Conservation (phyloP, 2,797 vertebrate species). For the Notolabrus celidotus region DNA sequence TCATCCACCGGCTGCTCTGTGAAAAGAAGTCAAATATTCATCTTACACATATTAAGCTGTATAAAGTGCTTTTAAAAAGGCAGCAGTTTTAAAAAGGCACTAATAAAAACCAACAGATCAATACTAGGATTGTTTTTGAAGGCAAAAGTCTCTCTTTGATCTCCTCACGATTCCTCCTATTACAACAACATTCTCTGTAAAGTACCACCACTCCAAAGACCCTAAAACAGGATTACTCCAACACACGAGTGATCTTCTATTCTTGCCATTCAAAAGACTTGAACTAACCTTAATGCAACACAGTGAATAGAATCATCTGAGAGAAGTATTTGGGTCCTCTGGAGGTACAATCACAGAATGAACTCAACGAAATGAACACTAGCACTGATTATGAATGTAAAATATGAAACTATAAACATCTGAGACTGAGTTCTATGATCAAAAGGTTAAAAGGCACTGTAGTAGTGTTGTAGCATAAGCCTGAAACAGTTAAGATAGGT, state of each 20-base stretch:
- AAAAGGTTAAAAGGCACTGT: conserved; percentile 77
- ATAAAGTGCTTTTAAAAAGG: conserved; percentile 85
- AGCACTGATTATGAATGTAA: conserved; percentile 52
- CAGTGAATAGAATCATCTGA: conserved; percentile 43
- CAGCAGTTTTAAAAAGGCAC: conserved; percentile 85
- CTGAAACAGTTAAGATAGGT: conserved; percentile 38
- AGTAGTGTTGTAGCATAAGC: conserved; percentile 50
- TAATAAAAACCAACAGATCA: conserved; percentile 72
- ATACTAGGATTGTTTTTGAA: conserved; percentile 67
- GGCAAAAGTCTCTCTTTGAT: conserved; percentile 42
- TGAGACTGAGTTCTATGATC: conserved; percentile 38
- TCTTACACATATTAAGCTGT: conserved; percentile 64
- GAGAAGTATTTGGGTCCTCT: conserved; percentile 34
- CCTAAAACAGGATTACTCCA: conserved; percentile 37
- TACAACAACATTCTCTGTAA: conserved; percentile 47
- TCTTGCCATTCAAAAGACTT: conserved; percentile 37
- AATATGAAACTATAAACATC: conserved; percentile 51
- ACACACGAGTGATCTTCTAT: conserved; percentile 29
- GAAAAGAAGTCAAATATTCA: conserved; percentile 51
- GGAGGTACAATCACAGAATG: conserved; percentile 37
- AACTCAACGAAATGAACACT: conserved; percentile 42
- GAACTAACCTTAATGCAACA: conserved; percentile 50
- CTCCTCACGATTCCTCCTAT: conserved; percentile 11
- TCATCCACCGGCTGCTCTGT: conserved; percentile 57
- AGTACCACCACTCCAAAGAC: conserved; percentile 49